Conservation (phyloP, 2,113 vertebrate genomes). For the Chascanopsetta lugubris region DNA sequence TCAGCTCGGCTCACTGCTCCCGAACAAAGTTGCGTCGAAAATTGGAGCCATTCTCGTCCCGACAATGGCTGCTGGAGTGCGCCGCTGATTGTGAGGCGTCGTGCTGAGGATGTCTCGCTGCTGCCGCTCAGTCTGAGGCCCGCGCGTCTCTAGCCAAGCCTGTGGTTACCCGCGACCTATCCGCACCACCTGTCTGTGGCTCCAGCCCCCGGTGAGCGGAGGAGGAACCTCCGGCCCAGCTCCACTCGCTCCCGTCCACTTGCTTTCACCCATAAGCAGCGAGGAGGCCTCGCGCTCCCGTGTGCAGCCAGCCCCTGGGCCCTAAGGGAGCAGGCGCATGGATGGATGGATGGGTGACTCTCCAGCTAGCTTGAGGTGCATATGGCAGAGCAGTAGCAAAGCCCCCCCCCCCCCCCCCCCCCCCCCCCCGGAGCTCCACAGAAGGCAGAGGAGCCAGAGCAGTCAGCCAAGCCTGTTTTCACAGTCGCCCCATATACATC, state of each 20-base stretch:
- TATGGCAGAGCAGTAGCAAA: slow-evolving; percentile 37
- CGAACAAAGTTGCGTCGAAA: slow-evolving; percentile 61
- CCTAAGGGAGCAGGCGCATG: slow-evolving; percentile 46
- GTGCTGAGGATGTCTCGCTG: slow-evolving; percentile 29
- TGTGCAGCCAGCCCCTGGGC: slow-evolving; percentile 44
- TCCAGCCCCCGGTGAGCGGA: slow-evolving; percentile 52
- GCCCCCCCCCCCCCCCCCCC: too few relatives aligned
- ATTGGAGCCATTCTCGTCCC: slow-evolving; percentile 56
- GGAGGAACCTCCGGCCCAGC: slow-evolving; percentile 41
- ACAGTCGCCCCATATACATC: slow-evolving; percentile 47
- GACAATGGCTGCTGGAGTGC: slow-evolving; percentile 53
- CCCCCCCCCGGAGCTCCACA: slow-evolving; percentile 54
- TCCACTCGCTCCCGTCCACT: slow-evolving; percentile 50
- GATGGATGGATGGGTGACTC: slow-evolving; percentile 66
- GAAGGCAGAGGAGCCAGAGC: slow-evolving; percentile 44
- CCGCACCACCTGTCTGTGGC: slow-evolving; percentile 59
- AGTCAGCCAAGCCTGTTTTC: slow-evolving; percentile 71
- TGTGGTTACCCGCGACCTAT: slow-evolving; percentile 63
- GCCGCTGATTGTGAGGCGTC: slow-evolving; percentile 46
- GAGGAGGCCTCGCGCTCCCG: slow-evolving; percentile 32
- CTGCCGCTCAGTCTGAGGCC: slow-evolving; percentile 44
- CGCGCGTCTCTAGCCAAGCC: slow-evolving; percentile 36
- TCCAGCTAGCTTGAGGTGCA: slow-evolving; percentile 71
- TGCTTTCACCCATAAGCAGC: slow-evolving; percentile 32
- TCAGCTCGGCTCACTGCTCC: slow-evolving; percentile 59